A percentile compares a stretch with the other conserved stretches of the same genome.
Evolutionary conservation across 2,113 vertebrate genomes (phyloP).

Genomic region (Mormyrus iriodes): DNA sequence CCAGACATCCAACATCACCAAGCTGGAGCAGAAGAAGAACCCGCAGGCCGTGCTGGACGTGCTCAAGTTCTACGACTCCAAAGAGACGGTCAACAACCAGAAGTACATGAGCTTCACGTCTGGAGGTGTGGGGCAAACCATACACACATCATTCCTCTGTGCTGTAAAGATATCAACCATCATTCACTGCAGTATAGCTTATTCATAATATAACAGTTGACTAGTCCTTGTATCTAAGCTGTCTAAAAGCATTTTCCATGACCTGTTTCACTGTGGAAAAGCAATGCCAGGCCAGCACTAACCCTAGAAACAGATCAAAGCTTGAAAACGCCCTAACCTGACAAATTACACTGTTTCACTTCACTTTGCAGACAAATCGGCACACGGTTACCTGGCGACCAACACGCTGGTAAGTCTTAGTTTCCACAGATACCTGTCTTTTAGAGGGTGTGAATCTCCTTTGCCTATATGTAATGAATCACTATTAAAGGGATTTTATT

Average conservation of each 20-base stretch:
- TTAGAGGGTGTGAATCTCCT: neutral
- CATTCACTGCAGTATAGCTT: neutral
- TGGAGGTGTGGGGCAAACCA: slow-evolving; percentile 67
- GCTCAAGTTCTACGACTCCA: slow-evolving; percentile 98
- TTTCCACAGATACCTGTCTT: neutral
- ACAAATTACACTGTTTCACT: neutral
- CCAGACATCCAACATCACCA: slow-evolving; percentile 97
- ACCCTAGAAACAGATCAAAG: neutral
- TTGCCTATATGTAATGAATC: neutral
- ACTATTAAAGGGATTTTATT: neutral
- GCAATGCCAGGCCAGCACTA: neutral
- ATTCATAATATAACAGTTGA: neutral
- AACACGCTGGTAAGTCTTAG: slow-evolving; percentile 82
- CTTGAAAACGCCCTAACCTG: neutral
- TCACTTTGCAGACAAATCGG: slow-evolving; percentile 85
- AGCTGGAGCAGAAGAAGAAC: slow-evolving; percentile 98
- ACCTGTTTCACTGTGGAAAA: neutral
- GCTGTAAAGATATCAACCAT: neutral
- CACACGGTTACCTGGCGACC: slow-evolving; percentile 90
- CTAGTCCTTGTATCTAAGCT: neutral
- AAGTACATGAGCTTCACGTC: slow-evolving; percentile 99
- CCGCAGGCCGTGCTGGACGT: slow-evolving; percentile 95
- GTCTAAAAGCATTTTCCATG: neutral
- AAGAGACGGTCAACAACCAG: slow-evolving; percentile 99
- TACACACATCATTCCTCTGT: neutral